Conservation (phyloP, 2,888 invertebrate species). For the Peribatodes rhomboidaria region DNA sequence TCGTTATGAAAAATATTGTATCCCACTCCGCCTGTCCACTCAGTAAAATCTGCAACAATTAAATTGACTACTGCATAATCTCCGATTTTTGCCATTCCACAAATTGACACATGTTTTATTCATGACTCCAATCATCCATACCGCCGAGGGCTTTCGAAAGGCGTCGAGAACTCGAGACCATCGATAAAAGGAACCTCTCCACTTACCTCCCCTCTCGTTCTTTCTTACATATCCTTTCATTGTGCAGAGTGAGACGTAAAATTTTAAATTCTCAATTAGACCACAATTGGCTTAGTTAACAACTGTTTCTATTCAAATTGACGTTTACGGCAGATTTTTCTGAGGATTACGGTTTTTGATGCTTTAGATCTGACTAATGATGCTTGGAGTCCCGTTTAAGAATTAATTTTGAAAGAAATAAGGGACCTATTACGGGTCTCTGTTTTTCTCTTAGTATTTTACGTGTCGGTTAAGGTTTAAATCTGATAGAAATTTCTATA, state of each 20-base stretch:
- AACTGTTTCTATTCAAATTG: constrained; percentile 65
- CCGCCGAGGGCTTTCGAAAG: constrained; percentile 77
- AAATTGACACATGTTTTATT: constrained; percentile 85
- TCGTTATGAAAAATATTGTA: too few relatives aligned
- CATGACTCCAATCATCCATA: constrained; percentile 80
- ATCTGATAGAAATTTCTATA: too few relatives aligned
- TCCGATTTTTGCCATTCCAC: constrained; percentile 71
- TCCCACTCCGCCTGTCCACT: constrained; percentile 42
- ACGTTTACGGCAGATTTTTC: constrained; percentile 49
- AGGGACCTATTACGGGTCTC: neutral
- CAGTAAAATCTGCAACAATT: constrained; percentile 56
- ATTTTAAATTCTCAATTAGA: constrained; percentile 62
- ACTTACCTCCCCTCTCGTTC: constrained; percentile 50
- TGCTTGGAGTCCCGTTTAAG: constrained; percentile 28
- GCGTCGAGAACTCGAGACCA: constrained; percentile 73
- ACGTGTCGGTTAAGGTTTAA: too few relatives aligned
- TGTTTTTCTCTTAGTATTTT: neutral
- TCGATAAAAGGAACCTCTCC: constrained; percentile 68
- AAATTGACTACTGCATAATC: constrained; percentile 79
- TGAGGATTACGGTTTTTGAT: constrained; percentile 41
- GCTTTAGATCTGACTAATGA: constrained; percentile 50
- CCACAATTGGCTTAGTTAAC: constrained; percentile 80
- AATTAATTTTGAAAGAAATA: constrained; percentile 28
- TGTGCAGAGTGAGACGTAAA: constrained; percentile 51
- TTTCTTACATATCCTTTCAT: constrained; percentile 40